Evolutionary conservation across 2,113 vertebrate species (phyloP).

Genomic region (Xenopus borealis): DNA sequence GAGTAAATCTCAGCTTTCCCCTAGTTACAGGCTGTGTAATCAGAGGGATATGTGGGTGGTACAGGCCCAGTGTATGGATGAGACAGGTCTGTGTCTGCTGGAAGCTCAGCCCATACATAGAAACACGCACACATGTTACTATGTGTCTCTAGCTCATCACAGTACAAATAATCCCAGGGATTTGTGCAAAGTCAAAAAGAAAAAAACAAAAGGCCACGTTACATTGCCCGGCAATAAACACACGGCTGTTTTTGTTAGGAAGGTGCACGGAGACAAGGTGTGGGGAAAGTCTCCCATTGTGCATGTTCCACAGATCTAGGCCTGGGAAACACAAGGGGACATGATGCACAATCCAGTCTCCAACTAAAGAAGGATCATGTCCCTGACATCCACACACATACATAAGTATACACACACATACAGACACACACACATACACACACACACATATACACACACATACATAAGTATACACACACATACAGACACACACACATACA

Average conservation of each 20-base stretch:
- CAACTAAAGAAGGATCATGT: too few relatives aligned
- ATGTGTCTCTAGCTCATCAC: background rate
- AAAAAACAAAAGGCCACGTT: background rate
- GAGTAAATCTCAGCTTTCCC: constrained; percentile 25
- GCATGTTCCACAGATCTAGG: background rate
- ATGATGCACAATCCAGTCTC: too few relatives aligned
- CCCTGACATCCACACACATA: too few relatives aligned
- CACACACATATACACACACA: too few relatives aligned
- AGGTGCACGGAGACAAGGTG: constrained; percentile 27
- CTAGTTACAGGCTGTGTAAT: constrained; percentile 34
- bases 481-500: too few relatives aligned
- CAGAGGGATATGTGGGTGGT: constrained; percentile 39
- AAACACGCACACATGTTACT: constrained; percentile 19
- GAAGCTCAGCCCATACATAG: constrained; percentile 26
- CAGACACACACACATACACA: too few relatives aligned
- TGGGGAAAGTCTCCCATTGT: constrained; percentile 8
- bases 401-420: too few relatives aligned
- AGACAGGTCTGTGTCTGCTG: constrained; percentile 32
- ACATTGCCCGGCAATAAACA: too few relatives aligned
- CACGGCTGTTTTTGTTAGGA: background rate
- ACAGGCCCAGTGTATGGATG: constrained; percentile 20
- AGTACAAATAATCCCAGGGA: background rate
- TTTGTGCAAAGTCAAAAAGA: constrained; percentile 17
- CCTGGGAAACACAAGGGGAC: background rate
- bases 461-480: too few relatives aligned